phyloP scores from a whole-genome alignment of 2,113 vertebrate genomes.

The Oncorhynchus nerka region DNA sequence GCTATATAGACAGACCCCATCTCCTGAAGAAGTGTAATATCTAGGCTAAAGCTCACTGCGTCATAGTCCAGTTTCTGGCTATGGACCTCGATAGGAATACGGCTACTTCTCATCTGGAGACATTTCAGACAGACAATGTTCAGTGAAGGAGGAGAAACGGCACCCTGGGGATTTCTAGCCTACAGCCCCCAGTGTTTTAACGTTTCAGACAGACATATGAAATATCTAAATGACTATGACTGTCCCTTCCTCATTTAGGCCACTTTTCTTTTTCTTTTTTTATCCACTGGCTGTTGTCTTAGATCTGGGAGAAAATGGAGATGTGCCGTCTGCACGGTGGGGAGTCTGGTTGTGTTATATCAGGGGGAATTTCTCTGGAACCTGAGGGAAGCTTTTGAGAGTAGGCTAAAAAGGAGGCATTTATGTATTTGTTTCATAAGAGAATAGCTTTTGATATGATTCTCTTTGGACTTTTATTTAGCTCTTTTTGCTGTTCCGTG shows the following conservation, averaged over 20 bases:
- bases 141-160: constrained; percentile 7
- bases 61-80: not conserved
- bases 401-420: constrained; percentile 9
- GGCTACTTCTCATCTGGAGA: not conserved
- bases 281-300: constrained; percentile 7
- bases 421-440: not conserved
- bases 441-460: not conserved
- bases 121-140: not conserved
- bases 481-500: not conserved
- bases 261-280: not conserved
- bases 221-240: constrained; percentile 1
- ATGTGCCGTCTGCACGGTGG: constrained; percentile 14
- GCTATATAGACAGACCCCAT: not conserved
- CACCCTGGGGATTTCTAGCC: constrained; percentile 3
- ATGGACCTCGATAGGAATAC: constrained; percentile 36
- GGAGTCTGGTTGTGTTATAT: constrained; percentile 40
- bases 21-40: no score
- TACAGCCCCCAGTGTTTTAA: not conserved
- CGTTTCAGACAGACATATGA: not conserved
- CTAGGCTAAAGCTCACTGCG: no score
- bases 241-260: constrained; percentile 22
- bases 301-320: constrained; percentile 24
- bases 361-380: constrained; percentile 26
- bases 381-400: constrained; percentile 32
- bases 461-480: not conserved